phyloP scores from a whole-genome alignment of 2,888 invertebrate species.

The Dorcus parallelipipedus region DNA sequence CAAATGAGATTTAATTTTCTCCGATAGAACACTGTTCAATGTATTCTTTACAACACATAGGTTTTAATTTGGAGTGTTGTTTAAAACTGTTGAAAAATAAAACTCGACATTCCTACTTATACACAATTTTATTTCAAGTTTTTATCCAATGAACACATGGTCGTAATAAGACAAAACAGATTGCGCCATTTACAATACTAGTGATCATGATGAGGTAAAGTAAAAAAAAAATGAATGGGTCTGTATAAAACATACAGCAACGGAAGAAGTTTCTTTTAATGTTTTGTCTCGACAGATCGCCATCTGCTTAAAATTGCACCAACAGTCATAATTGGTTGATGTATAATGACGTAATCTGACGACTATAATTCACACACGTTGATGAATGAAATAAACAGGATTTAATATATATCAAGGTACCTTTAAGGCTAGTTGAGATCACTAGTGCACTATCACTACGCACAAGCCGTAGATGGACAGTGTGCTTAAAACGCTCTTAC shows the following conservation, averaged over 20 bases:
- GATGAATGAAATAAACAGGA: slow-evolving; percentile 31
- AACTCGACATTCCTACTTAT: slow-evolving; percentile 21
- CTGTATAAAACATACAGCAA: slow-evolving; percentile 6
- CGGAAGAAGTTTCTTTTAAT: slow-evolving; percentile 3
- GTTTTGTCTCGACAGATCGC: slow-evolving; percentile 22
- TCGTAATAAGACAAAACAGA: slow-evolving; percentile 45
- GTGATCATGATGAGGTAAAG: slow-evolving; percentile 24
- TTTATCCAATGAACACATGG: slow-evolving; percentile 50
- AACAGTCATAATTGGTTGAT: slow-evolving; percentile 45
- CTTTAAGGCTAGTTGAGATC: slow-evolving; percentile 51
- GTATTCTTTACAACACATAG: too few species aligned
- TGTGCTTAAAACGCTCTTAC: slow-evolving; percentile 15
- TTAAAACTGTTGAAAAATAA: neutral
- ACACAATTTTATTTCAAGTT: slow-evolving; percentile 43
- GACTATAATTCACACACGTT: slow-evolving; percentile 28
- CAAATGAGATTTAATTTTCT: too few species aligned
- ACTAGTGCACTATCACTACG: slow-evolving; percentile 48
- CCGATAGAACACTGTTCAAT: too few species aligned
- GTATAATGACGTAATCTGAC: slow-evolving; percentile 47
- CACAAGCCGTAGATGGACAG: slow-evolving; percentile 39
- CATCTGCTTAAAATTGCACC: slow-evolving; percentile 35
- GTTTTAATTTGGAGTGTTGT: too few species aligned
- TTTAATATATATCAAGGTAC: slow-evolving; percentile 46
- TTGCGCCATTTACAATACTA: slow-evolving; percentile 44
- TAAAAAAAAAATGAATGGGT: slow-evolving; percentile 17